Evolutionary conservation across 2,797 vertebrate species (phyloP).

Genomic region (Lagorchestes hirsutus): DNA sequence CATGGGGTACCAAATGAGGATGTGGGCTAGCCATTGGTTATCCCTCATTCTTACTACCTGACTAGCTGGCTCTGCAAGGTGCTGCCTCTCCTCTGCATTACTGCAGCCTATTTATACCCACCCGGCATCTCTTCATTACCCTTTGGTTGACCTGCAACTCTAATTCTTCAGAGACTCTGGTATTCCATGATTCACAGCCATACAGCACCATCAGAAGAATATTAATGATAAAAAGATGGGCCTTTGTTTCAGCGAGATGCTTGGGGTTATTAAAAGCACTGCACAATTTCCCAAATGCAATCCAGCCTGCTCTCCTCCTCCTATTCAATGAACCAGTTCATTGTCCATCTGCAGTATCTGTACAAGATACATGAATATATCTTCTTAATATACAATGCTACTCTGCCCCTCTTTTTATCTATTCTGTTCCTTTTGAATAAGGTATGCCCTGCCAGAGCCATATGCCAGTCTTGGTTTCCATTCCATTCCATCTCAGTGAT

Average conservation of each 20-base stretch:
- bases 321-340: constrained; percentile 14
- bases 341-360: constrained; percentile 4
- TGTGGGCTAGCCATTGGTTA: not conserved
- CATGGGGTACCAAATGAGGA: not conserved
- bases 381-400: constrained; percentile 11
- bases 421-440: not conserved
- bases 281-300: constrained; percentile 8
- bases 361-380: not conserved
- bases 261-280: constrained; percentile 11
- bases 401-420: constrained; percentile 10
- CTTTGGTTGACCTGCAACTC: constrained; percentile 4
- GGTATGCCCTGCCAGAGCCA: not conserved
- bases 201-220: not conserved
- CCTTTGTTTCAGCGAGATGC: constrained; percentile 2
- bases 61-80: not conserved
- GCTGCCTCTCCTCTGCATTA: not conserved
- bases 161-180: not conserved
- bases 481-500: not conserved
- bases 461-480: not conserved
- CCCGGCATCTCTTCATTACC: constrained; percentile 6
- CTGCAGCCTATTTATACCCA: not conserved
- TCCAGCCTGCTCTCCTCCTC: constrained; percentile 8
- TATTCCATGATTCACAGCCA: not conserved
- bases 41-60: not conserved
- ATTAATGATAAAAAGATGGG: constrained; percentile 2